Conservation (phyloP, 2,797 vertebrate genomes). For the Synaphobranchus kaupii region DNA sequence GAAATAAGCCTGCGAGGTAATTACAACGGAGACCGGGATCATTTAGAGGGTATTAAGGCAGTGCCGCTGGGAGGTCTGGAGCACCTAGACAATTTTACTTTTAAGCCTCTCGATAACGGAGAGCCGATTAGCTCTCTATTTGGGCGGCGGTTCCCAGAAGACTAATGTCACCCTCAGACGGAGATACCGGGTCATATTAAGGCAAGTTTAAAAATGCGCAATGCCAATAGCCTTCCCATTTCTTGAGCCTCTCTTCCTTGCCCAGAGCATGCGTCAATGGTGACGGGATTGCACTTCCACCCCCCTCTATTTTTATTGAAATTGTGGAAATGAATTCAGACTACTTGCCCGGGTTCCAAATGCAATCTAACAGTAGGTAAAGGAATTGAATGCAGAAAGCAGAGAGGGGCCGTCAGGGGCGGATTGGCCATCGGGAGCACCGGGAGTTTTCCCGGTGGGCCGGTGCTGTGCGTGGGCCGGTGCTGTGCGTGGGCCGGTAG, state of each 20-base stretch:
- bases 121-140: not conserved
- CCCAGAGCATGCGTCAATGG: not conserved
- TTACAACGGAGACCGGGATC: conserved; percentile 11
- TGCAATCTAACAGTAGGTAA: not conserved
- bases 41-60: conserved; percentile 19
- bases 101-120: conserved; percentile 10
- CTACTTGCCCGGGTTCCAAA: not conserved
- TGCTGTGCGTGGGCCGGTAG: too few relatives aligned
- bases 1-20: conserved; percentile 22
- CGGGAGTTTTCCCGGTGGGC: too few relatives aligned
- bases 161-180: not conserved
- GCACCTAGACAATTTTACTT: conserved; percentile 21
- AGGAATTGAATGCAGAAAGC: not conserved
- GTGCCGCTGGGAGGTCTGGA: not conserved
- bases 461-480: too few relatives aligned
- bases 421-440: too few relatives aligned
- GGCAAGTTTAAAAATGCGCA: not conserved
- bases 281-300: not conserved
- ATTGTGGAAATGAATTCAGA: conserved; percentile 1
- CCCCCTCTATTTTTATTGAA: not conserved
- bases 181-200: not conserved
- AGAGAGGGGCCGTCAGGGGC: not conserved
- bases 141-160: not conserved
- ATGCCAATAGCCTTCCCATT: not conserved
- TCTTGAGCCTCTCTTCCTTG: not conserved